Evolutionary conservation across 2,113 vertebrate genomes (phyloP), one percentile per base, ranked within the genome.

Genomic region (Coturnix japonica): DNA sequence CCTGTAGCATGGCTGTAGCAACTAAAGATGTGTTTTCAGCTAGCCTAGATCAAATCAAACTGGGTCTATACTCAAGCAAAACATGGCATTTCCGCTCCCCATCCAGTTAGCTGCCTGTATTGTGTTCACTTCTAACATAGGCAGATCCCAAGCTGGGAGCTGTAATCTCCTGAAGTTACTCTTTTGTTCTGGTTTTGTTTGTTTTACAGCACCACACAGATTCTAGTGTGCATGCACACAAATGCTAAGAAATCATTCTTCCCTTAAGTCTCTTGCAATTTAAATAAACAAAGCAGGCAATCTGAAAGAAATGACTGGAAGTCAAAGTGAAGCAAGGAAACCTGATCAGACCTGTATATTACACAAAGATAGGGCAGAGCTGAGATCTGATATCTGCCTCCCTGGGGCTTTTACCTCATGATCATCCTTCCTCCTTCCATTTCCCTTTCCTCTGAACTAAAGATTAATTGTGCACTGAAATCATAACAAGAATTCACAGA

Each of bases 401-500:
- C 81, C 80, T 85, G 72, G 14, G 14, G 87, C 80, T 76, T 87
- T 80, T 60, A 61, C 82, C 56, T 46, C 79, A 66, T 47, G 43
- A 54, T 81, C 76, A 86, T 96, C 69, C 91, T 94, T 88, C 95
- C 79, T 44, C 15, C 82, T 77, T 93, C 41, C 81, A 81, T 95
- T 94, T 95, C 91, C 92, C 47, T 85, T 90, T 73, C 85, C 95
- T 96, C 84, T 85, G 63, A 79, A 77, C 71, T 82, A 13, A 90
- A 94, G 91, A 94, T 95, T 93, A 87, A 96, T 95, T 92, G 84
- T 67, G 91, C 65, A 85, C 93, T 95, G 91, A 94, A 95, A 89
- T 85, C 0, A 3, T 71, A 89, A 82, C 78, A 91, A 96, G 91
- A 93, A 92, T 80, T 92, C 8, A 7, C 5, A 0, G 47, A 16